Base-by-base conservation (phyloP, 2,888 invertebrate genomes). In the Cerastoderma edule region DNA sequence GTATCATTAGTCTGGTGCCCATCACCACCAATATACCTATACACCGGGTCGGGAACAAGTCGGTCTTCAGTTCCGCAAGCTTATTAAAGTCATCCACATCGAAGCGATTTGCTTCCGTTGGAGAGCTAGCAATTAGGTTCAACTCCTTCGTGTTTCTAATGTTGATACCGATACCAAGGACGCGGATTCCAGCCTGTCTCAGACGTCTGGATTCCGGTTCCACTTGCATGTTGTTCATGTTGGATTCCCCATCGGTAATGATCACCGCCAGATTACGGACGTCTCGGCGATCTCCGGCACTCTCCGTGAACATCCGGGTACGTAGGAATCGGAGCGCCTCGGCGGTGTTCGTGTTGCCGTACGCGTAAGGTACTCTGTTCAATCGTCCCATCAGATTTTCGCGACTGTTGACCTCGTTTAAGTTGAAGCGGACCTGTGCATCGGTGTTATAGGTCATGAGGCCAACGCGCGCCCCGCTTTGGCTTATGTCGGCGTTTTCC, bases 221-320 rank as follows among this genome's bases (percentile, higher is more conserved):
- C 28, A 84, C 79, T 60, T 74, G 19, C 71, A 83, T 67, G n/a
- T 78, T 67, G 73, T 85, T 78, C 30, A 83, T 80, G 71, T 89
- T 90, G 19, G 90, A 90, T 32, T 87, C 75, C 28, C 88, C 87
- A 64, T 89, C 90, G 24, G 89, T 89, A 35, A 90, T 74, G 13
- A 90, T 35, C 8, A 90, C 72, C 19, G 78, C 87, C 33, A 87
- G 66, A 53, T 90, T 89, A 8, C 78, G 83, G 0, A 85, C 83
- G 48, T 72, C 78, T 1, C 78, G 75, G 32, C 89, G 57, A 74
- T 91, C 90, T 28, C 91, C 90, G 28, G 84, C 72, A 33, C 44
- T 67, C 1, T 68, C 63, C 0, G 76, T 83, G 79, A 87, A 90
- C 83, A 88, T 86, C 27, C 78, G 69, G 5, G 63, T 65, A 1